Conservation (phyloP, 2,797 vertebrate species). For the Macropus fuliginosus region DNA sequence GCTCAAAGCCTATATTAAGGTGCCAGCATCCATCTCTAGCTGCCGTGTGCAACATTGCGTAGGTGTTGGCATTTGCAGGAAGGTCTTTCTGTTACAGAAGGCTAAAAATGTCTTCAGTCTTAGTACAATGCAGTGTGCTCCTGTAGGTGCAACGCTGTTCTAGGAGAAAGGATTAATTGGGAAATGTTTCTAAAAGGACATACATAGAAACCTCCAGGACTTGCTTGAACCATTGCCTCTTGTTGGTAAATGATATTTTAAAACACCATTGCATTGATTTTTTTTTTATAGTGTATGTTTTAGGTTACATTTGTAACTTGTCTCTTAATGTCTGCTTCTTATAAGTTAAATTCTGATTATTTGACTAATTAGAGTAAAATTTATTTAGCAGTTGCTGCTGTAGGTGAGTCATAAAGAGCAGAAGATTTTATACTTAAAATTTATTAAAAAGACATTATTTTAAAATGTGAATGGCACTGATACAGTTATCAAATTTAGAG, state of each 20-base stretch:
- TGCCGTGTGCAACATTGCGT: conserved; percentile 78
- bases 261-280: neutral
- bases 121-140: conserved; percentile 78
- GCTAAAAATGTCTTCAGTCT: conserved; percentile 78
- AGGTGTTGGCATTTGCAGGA: conserved; percentile 83
- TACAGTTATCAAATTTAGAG: neutral
- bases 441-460: conserved; percentile 16
- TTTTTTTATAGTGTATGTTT: neutral
- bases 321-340: conserved; percentile 34
- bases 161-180: conserved; percentile 67
- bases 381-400: neutral
- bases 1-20: conserved; percentile 78
- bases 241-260: neutral
- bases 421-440: conserved; percentile 12
- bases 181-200: conserved; percentile 64
- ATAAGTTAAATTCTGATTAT: conserved; percentile 22
- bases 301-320: neutral
- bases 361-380: conserved; percentile 23
- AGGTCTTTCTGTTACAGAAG: conserved; percentile 81
- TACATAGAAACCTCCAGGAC: conserved; percentile 48
- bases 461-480: neutral
- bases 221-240: conserved; percentile 28
- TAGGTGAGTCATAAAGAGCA: neutral
- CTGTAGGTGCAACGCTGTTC: conserved; percentile 70
- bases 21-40: conserved; percentile 81